Base-by-base conservation (phyloP, 1,140 invertebrate species). In the Ips typographus region DNA sequence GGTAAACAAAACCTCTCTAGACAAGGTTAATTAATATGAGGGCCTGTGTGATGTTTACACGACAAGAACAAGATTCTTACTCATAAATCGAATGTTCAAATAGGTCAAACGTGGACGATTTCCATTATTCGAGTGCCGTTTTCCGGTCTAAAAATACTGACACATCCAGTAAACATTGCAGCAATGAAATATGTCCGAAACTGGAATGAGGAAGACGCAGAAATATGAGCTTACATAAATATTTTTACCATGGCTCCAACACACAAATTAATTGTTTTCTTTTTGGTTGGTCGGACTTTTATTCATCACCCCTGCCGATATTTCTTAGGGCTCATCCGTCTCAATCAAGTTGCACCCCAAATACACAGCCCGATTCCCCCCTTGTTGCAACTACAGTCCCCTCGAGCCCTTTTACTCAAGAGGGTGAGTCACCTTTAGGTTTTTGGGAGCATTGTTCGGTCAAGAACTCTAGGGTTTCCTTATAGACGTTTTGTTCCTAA, bases 291-390 rank as follows among this genome's bases (percentile, higher is more conserved):
- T 40, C 63, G 37, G 56, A 65, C 53, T 65, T 65, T 65, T 65
- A 65, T 65, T 65, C 51, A 65, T 65, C 51, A 65, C 63, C 63
- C 63, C 38, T 8, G 38, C 8, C 49, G 53, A 57, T 65, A 57
- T 57, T 56, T 57, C 38, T 65, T 65, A 51, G 7, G 41, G 22
- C 63, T 40, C 63, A 57, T 65, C 63, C 63, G n/a, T 57, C 63
- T 65, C 63, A 65, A 65, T 65, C 63, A 65, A 65, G 56, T 40
- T 56, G 63, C 63, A 44, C 63, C 63, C 63, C 56, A 65, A 36
- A 41, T 51, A 36, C 22, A 41, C 6, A n/a, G 2, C 7, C 38
- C 41, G 39, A 51, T 41, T 65, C 40, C 53, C 63, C 51, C 51
- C 52, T 42, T 56, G 43, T 8, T 55, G 63, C 63, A 22, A 51